Evolutionary conservation across 2,888 invertebrate species (phyloP).

Genomic region (Papilio demoleus): DNA sequence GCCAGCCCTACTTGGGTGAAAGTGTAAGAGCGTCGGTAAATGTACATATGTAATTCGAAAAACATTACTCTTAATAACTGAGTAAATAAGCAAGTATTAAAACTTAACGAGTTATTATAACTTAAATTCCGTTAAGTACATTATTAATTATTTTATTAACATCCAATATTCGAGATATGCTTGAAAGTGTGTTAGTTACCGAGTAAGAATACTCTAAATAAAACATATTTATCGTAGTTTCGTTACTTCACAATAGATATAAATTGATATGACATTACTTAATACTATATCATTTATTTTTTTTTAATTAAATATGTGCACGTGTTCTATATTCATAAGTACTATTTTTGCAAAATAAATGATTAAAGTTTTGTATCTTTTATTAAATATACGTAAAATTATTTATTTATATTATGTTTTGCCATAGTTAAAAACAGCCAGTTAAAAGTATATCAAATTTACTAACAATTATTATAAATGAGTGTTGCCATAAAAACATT

Average conservation of each 20-base stretch:
- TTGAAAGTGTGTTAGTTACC: background rate
- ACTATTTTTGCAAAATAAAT: slow-evolving; percentile 4
- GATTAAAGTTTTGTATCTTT: background rate
- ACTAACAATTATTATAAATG: background rate
- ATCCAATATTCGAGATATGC: background rate
- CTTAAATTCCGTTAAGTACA: background rate
- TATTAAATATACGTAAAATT: background rate
- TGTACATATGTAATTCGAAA: too few species aligned
- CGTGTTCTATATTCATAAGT: background rate
- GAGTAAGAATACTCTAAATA: background rate
- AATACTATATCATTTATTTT: background rate
- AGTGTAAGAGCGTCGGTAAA: too few species aligned
- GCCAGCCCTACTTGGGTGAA: too few species aligned
- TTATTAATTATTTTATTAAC: background rate
- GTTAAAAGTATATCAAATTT: background rate
- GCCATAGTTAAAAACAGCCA: background rate
- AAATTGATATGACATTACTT: background rate
- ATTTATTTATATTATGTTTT: background rate
- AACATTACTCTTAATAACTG: too few species aligned
- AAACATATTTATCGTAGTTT: too few species aligned
- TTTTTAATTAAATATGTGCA: background rate
- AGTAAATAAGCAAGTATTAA: background rate
- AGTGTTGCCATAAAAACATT: background rate
- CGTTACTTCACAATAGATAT: background rate
- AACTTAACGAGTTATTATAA: background rate